A percentile compares a stretch with the other conserved stretches of the same genome.
Conservation (phyloP, 2,113 vertebrate genomes). For the Nothoprocta pentlandii region DNA sequence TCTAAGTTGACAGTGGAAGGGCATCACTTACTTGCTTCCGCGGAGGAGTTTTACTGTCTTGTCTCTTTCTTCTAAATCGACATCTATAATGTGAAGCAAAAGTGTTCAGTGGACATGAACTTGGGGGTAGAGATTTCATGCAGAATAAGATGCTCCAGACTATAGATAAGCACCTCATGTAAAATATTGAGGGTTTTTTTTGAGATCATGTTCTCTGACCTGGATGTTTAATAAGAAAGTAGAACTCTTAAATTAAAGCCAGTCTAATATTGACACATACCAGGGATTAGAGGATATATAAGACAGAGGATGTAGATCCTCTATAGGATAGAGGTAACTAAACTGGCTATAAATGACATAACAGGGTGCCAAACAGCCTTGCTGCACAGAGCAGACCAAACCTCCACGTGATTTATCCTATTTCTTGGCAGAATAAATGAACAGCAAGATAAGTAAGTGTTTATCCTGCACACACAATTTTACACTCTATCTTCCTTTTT, state of each 20-base stretch:
- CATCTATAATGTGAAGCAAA: not conserved
- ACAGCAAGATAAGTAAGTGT: not conserved
- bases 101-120: not conserved
- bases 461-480: not conserved
- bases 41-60: not conserved
- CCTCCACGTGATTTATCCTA: accelerated
- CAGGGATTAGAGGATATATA: not conserved
- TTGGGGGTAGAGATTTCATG: not conserved
- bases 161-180: too few relatives aligned
- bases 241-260: not conserved
- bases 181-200: not conserved
- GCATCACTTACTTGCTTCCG: not conserved
- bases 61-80: not conserved
- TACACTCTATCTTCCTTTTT: not conserved
- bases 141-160: not conserved
- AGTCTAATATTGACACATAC: not conserved
- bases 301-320: too few relatives aligned
- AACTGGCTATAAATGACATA: too few relatives aligned
- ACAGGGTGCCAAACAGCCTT: not conserved
- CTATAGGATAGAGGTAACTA: not conserved
- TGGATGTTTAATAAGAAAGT: not conserved
- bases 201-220: not conserved
- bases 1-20: not conserved
- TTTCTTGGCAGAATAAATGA: not conserved
- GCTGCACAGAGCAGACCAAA: not conserved